Percentiles rank a stretch among this genome's conserved stretches.
phyloP scores from a whole-genome alignment of 1,140 invertebrate species.

The Saccostrea echinata region DNA sequence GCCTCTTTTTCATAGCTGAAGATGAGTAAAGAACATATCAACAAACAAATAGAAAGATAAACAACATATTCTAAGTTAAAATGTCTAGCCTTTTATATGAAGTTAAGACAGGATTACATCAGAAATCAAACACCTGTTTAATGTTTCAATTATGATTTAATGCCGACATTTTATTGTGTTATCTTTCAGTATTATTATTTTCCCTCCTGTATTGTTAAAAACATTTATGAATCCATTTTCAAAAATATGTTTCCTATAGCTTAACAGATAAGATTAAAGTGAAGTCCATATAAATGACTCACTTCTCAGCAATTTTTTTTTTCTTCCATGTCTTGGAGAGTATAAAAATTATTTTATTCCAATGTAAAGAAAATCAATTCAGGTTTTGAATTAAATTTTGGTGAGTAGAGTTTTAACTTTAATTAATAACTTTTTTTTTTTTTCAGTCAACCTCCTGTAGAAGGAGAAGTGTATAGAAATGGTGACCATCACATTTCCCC shows the following conservation, averaged over 20 bases:
- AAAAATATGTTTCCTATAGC: not conserved
- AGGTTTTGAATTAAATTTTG: not conserved
- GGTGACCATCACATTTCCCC: conserved; percentile 40
- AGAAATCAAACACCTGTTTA: conserved; percentile 35
- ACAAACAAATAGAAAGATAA: too few relatives aligned
- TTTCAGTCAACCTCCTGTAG: conserved; percentile 55
- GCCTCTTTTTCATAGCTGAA: too few relatives aligned
- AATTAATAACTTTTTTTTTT: conserved; percentile 4
- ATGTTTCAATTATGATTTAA: conserved; percentile 12
- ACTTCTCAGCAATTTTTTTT: not conserved
- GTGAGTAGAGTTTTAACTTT: not conserved
- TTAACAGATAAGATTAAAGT: conserved; percentile 13
- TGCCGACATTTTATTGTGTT: not conserved
- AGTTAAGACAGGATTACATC: conserved; percentile 4
- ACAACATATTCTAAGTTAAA: too few relatives aligned
- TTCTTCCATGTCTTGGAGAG: not conserved
- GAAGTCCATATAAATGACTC: conserved; percentile 13
- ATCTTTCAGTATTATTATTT: not conserved
- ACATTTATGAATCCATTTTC: not conserved
- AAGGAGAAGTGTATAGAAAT: conserved; percentile 52
- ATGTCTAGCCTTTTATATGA: not conserved
- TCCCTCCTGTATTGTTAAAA: not conserved
- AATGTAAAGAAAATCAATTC: not conserved
- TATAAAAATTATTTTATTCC: not conserved
- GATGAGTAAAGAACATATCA: too few relatives aligned